Evolutionary conservation across 2,888 invertebrate species (phyloP).

Genomic region (Pterostichus niger): DNA sequence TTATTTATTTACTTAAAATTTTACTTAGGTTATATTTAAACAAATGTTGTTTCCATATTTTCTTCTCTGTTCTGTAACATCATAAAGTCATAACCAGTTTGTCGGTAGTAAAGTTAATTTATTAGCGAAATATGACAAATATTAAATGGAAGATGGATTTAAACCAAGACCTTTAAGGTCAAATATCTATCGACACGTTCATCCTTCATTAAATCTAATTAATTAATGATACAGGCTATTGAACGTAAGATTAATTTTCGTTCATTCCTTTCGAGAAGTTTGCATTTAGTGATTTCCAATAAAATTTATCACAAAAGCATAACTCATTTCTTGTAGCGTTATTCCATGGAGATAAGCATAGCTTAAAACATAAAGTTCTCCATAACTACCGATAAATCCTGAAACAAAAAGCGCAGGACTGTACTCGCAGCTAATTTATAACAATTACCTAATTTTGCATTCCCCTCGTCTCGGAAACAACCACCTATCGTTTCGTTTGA

Average conservation of each 20-base stretch:
- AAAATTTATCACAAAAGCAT: slow-evolving; percentile 16
- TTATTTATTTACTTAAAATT: too few species aligned
- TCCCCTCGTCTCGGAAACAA: slow-evolving; percentile 2
- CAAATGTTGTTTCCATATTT: too few species aligned
- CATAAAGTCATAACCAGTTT: too few species aligned
- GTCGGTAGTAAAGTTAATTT: too few species aligned
- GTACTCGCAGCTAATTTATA: slow-evolving; percentile 6
- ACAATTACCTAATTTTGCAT: slow-evolving; percentile 14
- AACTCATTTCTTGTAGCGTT: slow-evolving; percentile 25
- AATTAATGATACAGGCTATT: slow-evolving; percentile 5
- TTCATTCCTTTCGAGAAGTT: not conserved
- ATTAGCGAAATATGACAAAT: too few species aligned
- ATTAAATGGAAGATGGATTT: too few species aligned
- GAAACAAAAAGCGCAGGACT: slow-evolving; percentile 5
- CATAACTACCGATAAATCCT: slow-evolving; percentile 27
- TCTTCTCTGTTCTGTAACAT: too few species aligned
- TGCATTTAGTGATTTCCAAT: slow-evolving; percentile 33
- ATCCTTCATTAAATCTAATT: slow-evolving; percentile 10
- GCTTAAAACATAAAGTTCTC: slow-evolving; percentile 21
- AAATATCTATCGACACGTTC: not conserved
- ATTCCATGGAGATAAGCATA: slow-evolving; percentile 4
- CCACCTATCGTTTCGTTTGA: slow-evolving; percentile 7
- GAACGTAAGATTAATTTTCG: not conserved
- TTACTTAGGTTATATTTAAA: too few species aligned
- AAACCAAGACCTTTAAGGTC: too few species aligned